phyloP scores from a whole-genome alignment of 2,888 invertebrate genomes.

The Cepaea hortensis region DNA sequence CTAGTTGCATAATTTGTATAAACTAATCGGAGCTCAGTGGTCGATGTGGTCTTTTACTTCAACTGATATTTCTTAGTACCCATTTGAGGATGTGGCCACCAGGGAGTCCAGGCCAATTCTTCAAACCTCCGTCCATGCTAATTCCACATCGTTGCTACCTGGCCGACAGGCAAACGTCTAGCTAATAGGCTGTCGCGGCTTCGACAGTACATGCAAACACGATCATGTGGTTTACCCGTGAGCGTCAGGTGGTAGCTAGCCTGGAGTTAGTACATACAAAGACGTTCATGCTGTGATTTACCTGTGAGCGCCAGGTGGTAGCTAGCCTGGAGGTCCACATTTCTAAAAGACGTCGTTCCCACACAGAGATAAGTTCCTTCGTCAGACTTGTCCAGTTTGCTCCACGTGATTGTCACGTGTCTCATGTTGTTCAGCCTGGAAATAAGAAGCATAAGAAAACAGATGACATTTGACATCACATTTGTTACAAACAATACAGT shows the following conservation, averaged over 20 bases:
- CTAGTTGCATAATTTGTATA: no score
- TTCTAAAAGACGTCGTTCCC: slow-evolving; percentile 32
- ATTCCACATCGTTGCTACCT: no score
- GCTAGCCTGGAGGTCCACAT: neutral
- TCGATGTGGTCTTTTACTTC: no score
- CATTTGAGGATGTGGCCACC: no score
- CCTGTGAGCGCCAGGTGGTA: slow-evolving; percentile 40
- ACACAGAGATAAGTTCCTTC: slow-evolving; percentile 54
- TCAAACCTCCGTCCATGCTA: no score
- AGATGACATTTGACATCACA: neutral
- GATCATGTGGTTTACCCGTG: slow-evolving; percentile 22
- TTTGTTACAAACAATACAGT: neutral
- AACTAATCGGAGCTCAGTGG: no score
- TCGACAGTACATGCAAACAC: no score
- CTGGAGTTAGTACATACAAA: neutral
- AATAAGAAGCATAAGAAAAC: neutral
- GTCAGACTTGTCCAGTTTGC: slow-evolving; percentile 50
- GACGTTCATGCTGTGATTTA: neutral
- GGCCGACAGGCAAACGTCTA: no score
- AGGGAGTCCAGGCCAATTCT: no score
- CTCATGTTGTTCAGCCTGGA: neutral
- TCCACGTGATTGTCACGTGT: slow-evolving; percentile 47
- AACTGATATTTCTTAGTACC: no score
- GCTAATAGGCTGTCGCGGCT: no score
- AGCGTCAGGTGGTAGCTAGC: slow-evolving; percentile 26